Percentiles rank a stretch among this genome's conserved stretches.
Evolutionary conservation across 2,888 invertebrate species (phyloP).

Genomic region (Coelogynopora nodosa): DNA sequence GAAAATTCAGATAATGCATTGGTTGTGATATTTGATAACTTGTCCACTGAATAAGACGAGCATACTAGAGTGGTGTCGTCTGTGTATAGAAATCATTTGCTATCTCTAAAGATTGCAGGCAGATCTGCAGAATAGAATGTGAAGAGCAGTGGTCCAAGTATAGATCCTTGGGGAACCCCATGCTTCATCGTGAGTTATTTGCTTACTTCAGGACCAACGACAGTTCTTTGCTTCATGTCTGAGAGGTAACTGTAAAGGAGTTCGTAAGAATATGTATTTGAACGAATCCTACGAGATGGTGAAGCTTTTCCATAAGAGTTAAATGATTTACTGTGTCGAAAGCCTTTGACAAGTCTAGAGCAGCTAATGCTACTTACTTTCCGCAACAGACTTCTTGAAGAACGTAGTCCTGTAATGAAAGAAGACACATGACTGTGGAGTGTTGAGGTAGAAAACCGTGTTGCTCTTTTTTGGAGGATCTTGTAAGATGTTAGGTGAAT

Average conservation of each 20-base stretch:
- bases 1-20: slow-evolving; percentile 10
- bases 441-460: not conserved
- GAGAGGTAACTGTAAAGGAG: slow-evolving; percentile 20
- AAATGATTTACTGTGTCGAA: not conserved
- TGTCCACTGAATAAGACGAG: too few species aligned
- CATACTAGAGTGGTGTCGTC: slow-evolving; percentile 11
- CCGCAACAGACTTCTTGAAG: slow-evolving; percentile 18
- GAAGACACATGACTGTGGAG: not conserved
- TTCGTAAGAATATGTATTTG: not conserved
- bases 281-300: not conserved
- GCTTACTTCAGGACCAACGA: not conserved
- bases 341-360: slow-evolving; percentile 25
- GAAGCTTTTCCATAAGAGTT: slow-evolving; percentile 12
- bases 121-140: too few species aligned
- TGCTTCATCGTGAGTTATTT: not conserved
- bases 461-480: not conserved
- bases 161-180: not conserved
- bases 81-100: not conserved
- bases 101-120: too few species aligned
- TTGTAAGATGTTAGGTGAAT: slow-evolving; percentile 26
- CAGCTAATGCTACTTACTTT: not conserved
- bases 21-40: slow-evolving; percentile 17
- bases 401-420: not conserved
- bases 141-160: not conserved
- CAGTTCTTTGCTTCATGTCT: not conserved